Evolutionary conservation across 1,140 invertebrate species (phyloP).

Genomic region (Sesamia nonagrioides): DNA sequence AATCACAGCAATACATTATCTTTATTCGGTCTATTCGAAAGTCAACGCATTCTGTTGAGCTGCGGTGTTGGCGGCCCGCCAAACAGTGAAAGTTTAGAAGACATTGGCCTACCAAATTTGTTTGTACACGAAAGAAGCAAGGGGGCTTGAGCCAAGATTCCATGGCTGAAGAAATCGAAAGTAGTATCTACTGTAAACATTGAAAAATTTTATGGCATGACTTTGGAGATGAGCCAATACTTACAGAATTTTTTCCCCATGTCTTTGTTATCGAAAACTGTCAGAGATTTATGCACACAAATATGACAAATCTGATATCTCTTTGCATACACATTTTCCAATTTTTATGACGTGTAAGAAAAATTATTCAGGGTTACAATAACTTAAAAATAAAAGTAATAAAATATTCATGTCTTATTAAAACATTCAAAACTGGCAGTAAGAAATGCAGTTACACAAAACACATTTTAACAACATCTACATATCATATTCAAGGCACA

Average conservation of each 20-base stretch:
- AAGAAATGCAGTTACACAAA: too few species aligned
- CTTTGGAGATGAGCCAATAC: conserved; percentile 43
- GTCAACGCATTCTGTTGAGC: conserved; percentile 64
- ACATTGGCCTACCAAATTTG: conserved; percentile 78
- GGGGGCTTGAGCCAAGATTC: conserved; percentile 57
- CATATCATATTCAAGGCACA: conserved; percentile 37
- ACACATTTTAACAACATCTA: background rate
- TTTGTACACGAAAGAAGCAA: conserved; percentile 67
- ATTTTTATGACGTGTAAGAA: too few species aligned
- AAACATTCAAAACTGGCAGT: too few species aligned
- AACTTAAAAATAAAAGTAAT: too few species aligned
- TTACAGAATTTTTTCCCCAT: conserved; percentile 19
- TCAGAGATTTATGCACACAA: conserved; percentile 37
- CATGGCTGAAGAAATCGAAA: conserved; percentile 71
- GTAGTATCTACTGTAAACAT: conserved; percentile 74
- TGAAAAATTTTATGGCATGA: conserved; percentile 58
- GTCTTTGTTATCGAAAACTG: conserved; percentile 37
- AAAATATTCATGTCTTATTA: too few species aligned
- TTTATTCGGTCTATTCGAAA: conserved; percentile 73
- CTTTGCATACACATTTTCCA: too few species aligned
- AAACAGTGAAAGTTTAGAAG: conserved; percentile 80
- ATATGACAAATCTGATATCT: conserved; percentile 28
- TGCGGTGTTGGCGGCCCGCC: conserved; percentile 71
- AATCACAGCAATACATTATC: conserved; percentile 71
- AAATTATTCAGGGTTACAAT: too few species aligned